phyloP scores from a whole-genome alignment of 2,797 vertebrate species.

The Anabas testudineus region DNA sequence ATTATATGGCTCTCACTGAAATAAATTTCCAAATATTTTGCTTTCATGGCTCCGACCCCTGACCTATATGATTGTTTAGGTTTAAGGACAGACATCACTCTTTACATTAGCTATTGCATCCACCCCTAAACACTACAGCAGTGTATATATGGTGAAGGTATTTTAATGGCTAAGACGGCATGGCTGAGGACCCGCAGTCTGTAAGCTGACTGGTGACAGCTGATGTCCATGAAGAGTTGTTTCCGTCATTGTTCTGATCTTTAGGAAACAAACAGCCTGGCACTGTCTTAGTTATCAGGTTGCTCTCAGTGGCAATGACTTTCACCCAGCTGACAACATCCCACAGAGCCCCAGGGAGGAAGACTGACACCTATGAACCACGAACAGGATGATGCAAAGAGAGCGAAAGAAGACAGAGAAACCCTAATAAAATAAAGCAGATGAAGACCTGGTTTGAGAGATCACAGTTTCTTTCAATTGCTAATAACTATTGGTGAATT shows the following conservation, averaged over 20 bases:
- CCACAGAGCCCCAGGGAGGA: neutral
- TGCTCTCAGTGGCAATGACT: neutral
- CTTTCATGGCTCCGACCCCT: too few relatives aligned
- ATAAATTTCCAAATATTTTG: too few relatives aligned
- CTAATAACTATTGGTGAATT: too few relatives aligned
- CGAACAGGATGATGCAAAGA: slow-evolving; percentile 32
- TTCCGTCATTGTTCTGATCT: neutral
- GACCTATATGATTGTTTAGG: too few relatives aligned
- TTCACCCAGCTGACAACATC: slow-evolving; percentile 35
- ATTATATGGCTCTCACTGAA: too few relatives aligned
- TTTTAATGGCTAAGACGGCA: neutral
- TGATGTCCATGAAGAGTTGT: neutral
- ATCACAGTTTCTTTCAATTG: too few relatives aligned
- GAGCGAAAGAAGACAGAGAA: slow-evolving; percentile 35
- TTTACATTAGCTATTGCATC: too few relatives aligned
- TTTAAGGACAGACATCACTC: too few relatives aligned
- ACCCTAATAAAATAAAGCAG: slow-evolving; percentile 6
- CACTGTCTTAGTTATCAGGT: neutral
- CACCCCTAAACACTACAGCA: too few relatives aligned
- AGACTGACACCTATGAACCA: slow-evolving; percentile 1
- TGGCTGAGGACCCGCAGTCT: neutral
- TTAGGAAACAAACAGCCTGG: neutral
- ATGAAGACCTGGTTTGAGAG: neutral
- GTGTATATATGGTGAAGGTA: too few relatives aligned
- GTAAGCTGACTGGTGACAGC: neutral